Evolutionary conservation across 2,888 invertebrate genomes (phyloP), one percentile per base, ranked within the genome.

Genomic region (Sycophila texana): DNA sequence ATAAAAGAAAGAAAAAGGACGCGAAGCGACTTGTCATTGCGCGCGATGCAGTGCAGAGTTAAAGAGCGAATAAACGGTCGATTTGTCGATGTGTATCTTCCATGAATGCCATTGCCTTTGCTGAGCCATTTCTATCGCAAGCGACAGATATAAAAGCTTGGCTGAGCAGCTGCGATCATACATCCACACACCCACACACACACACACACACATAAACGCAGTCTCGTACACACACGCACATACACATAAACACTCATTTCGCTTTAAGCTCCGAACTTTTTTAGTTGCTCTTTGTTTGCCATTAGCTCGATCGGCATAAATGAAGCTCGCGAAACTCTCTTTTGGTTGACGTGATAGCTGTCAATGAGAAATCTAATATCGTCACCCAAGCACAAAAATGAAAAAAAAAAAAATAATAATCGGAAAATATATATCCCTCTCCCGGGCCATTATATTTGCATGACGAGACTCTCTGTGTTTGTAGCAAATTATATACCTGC

Each of bases 361-460:
- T 49, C 20, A 55, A n/a, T 22, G 57, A 60, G 22, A 75, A 66
- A 10, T 60, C 39, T 61, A 60, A 74, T 75, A 83, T 80, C 79
- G 80, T 90, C 89, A 90, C 90, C 89, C 89, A 90, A 89, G 89
- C 89, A 88, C 86, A 84, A 7, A 47, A 83, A 26, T 26, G 26
- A 26, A 26, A 26, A 26, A 26, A 3, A 26, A 26, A 26, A 26
- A 26, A 26, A 2, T 2, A 26, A 82, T 10, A 10, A 39, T 58
- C 67, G 78, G 75, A 83, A 83, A 83, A 39, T 39, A 84, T 26
- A 26, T 26, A 26, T 26, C 86, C 86, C 86, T 89, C 88, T 89
- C 88, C 89, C 88, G 89, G 89, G 89, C 89, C 88, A 88, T 88
- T 89, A 89, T 88, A 89, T 88, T 88, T 90, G 90, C 90, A 90